These are phyloP conservation scores for Acronicta psi DNA, from an alignment of 2,888 invertebrate species.

Conservation along the genomic window DNA sequence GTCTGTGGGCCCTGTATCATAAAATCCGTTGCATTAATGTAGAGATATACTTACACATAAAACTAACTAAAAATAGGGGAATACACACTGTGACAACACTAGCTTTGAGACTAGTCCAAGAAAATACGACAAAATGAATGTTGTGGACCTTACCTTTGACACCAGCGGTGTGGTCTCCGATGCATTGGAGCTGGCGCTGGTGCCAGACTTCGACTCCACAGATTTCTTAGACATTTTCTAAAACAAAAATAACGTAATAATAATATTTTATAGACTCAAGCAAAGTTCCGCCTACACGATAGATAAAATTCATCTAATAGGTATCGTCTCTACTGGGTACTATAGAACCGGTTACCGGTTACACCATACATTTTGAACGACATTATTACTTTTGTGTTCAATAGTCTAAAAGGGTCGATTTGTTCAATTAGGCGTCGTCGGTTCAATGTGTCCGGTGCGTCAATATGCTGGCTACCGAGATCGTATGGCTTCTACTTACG, in stretches of 20 bases:
- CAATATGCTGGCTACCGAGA: slow-evolving; percentile 56
- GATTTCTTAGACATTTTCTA: slow-evolving; percentile 72
- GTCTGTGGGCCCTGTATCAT: too few species aligned
- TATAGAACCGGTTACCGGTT: slow-evolving; percentile 41
- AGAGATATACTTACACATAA: too few species aligned
- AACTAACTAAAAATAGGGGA: too few species aligned
- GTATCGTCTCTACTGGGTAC: slow-evolving; percentile 26
- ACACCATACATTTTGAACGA: slow-evolving; percentile 11
- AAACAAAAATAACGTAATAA: slow-evolving; percentile 34
- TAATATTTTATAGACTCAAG: slow-evolving; percentile 2
- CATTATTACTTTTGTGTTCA: slow-evolving; percentile 17
- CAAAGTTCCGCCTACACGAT: slow-evolving; percentile 21
- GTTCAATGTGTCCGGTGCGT: slow-evolving; percentile 60
- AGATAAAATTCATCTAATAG: slow-evolving; percentile 14
- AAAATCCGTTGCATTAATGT: too few species aligned
- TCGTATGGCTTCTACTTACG: slow-evolving; percentile 66
- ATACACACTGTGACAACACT: too few species aligned
- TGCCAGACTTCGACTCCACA: slow-evolving; percentile 26
- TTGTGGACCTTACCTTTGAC: slow-evolving; percentile 67
- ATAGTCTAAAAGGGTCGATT: slow-evolving; percentile 44
- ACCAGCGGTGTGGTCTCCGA: slow-evolving; percentile 79
- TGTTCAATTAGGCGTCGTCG: slow-evolving; percentile 50
- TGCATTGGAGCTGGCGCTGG: slow-evolving; percentile 51
- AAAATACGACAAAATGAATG: not conserved
- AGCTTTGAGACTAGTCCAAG: too few species aligned